phyloP scores from a whole-genome alignment of 2,113 vertebrate genomes.

The Rallus limicola region DNA sequence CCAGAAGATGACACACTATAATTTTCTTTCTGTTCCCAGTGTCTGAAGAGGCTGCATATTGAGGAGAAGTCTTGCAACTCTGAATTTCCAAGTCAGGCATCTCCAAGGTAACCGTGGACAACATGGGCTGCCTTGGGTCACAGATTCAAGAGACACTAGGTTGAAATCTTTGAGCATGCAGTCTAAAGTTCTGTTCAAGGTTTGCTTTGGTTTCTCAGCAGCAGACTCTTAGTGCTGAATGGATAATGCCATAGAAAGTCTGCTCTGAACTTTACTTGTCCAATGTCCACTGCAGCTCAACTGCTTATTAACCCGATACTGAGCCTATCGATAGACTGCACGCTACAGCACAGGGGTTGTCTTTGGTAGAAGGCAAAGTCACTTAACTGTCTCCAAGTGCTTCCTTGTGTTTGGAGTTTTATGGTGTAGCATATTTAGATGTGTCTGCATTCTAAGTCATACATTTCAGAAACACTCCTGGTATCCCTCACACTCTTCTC shows the following conservation, averaged over 20 bases:
- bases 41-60: constrained; percentile 49
- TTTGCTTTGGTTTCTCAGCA: neutral
- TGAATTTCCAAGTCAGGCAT: neutral
- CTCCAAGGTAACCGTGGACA: constrained; percentile 40
- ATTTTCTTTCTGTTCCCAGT: constrained; percentile 24
- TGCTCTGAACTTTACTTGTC: neutral
- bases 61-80: constrained; percentile 26
- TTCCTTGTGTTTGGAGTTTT: neutral
- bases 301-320: neutral
- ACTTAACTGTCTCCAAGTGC: neutral
- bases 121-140: neutral
- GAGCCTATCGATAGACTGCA: neutral
- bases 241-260: neutral
- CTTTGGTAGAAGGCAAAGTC: neutral
- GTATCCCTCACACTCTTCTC: neutral
- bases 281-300: neutral
- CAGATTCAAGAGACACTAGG: neutral
- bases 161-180: neutral
- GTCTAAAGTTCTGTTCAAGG: neutral
- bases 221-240: neutral
- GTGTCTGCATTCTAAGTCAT: neutral
- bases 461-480: neutral
- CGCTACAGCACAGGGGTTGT: neutral
- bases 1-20: neutral
- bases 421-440: neutral